Evolutionary conservation across 2,797 vertebrate genomes (phyloP).

Genomic region (Sandelia bainsii): DNA sequence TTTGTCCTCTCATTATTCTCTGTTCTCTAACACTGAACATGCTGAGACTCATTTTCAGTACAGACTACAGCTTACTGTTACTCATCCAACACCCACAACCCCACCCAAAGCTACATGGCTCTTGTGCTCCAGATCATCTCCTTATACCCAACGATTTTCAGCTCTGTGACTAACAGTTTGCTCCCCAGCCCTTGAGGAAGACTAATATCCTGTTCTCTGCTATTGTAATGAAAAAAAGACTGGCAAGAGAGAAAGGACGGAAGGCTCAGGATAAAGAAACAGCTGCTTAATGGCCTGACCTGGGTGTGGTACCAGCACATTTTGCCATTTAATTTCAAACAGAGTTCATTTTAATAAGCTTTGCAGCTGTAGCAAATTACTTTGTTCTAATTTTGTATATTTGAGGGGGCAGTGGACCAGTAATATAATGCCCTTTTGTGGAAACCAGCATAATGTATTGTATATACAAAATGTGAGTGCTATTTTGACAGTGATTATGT

Average conservation of each 20-base stretch:
- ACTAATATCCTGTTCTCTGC: conserved; percentile 78
- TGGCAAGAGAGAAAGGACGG: conserved; percentile 50
- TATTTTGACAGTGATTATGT: no score
- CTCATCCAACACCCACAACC: conserved; percentile 25
- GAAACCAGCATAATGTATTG: neutral
- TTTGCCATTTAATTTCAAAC: conserved; percentile 31
- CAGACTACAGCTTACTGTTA: conserved; percentile 32
- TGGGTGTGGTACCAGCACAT: conserved; percentile 26
- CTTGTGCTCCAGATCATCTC: conserved; percentile 61
- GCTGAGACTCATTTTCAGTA: conserved; percentile 32
- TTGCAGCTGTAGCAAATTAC: neutral
- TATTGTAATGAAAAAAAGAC: conserved; percentile 73
- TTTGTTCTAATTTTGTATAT: conserved; percentile 4
- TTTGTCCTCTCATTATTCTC: neutral
- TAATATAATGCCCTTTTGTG: neutral
- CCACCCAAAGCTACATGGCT: conserved; percentile 43
- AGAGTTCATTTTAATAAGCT: conserved; percentile 24
- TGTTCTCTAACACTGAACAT: neutral
- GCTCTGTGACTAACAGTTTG: conserved; percentile 64
- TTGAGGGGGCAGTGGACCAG: neutral
- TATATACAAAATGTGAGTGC: neutral
- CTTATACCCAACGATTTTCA: conserved; percentile 60
- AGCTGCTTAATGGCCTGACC: conserved; percentile 18
- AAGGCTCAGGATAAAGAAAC: conserved; percentile 44
- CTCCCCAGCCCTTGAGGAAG: conserved; percentile 66